phyloP scores from a whole-genome alignment of 2,888 invertebrate genomes.

The Eretmocerus hayati region DNA sequence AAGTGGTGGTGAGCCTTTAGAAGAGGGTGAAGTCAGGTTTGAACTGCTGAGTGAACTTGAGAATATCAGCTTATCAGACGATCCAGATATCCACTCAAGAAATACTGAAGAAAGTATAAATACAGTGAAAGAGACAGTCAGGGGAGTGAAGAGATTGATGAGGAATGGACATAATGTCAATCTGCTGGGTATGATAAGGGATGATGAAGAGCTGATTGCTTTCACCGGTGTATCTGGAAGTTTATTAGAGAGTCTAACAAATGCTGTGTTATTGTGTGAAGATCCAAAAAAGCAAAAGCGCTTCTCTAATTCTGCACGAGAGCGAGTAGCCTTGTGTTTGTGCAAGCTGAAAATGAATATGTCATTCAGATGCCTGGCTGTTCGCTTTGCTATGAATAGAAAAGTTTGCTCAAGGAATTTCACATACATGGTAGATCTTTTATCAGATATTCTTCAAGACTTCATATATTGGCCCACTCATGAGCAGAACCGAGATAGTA shows the following conservation, averaged over 20 bases:
- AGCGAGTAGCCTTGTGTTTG: too few relatives aligned
- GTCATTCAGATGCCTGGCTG: neutral
- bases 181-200: neutral
- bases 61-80: too few relatives aligned
- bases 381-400: neutral
- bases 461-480: neutral
- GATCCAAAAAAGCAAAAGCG: too few relatives aligned
- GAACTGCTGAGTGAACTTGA: too few relatives aligned
- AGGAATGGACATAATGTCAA: too few relatives aligned
- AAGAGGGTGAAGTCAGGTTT: too few relatives aligned
- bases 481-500: neutral
- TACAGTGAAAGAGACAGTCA: too few relatives aligned
- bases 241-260: neutral
- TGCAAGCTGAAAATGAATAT: neutral
- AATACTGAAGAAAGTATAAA: too few relatives aligned
- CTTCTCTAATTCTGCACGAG: too few relatives aligned
- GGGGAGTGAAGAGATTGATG: too few relatives aligned
- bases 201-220: neutral
- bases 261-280: neutral
- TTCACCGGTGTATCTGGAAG: neutral
- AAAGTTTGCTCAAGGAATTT: neutral
- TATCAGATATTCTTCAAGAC: neutral
- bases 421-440: neutral
- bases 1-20: too few relatives aligned
- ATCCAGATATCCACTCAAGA: too few relatives aligned